phyloP scores from a whole-genome alignment of 2,797 vertebrate genomes.

The Sebastes aleutianus region DNA sequence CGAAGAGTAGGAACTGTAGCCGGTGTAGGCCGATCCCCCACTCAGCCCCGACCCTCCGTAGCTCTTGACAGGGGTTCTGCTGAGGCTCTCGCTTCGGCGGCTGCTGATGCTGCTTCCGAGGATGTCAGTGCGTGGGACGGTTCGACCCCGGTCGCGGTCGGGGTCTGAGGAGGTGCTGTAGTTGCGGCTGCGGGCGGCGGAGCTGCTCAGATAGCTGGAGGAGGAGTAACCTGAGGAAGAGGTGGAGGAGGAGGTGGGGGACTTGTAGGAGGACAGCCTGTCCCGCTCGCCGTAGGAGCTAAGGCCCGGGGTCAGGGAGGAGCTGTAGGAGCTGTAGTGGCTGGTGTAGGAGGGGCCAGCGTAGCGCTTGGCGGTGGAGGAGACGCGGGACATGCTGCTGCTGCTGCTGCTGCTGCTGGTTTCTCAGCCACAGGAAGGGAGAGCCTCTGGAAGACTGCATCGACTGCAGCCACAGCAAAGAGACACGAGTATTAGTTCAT shows the following conservation, averaged over 20 bases:
- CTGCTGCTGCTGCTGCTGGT: slow-evolving; percentile 51
- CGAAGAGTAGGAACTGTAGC: slow-evolving; percentile 74
- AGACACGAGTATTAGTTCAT: slow-evolving; percentile 54
- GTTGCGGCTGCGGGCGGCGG: slow-evolving; percentile 74
- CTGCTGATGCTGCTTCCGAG: slow-evolving; percentile 73
- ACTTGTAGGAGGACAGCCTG: slow-evolving; percentile 87
- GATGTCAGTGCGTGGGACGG: slow-evolving; percentile 85
- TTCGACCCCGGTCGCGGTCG: slow-evolving; percentile 83
- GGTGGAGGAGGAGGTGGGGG: slow-evolving; percentile 82
- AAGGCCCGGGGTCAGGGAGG: slow-evolving; percentile 87
- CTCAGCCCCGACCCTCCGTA: slow-evolving; percentile 82
- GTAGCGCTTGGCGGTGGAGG: slow-evolving; percentile 94
- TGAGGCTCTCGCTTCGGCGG: slow-evolving; percentile 84
- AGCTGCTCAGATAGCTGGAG: slow-evolving; percentile 84
- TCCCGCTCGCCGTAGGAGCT: slow-evolving; percentile 84
- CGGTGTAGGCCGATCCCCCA: slow-evolving; percentile 83
- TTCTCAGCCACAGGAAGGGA: slow-evolving; percentile 79
- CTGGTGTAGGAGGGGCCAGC: slow-evolving; percentile 88
- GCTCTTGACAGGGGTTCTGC: slow-evolving; percentile 81
- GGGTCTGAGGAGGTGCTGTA: slow-evolving; percentile 84
- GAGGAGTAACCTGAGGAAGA: slow-evolving; percentile 86
- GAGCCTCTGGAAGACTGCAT: slow-evolving; percentile 85
- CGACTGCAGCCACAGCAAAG: slow-evolving; percentile 81
- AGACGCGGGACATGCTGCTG: slow-evolving; percentile 90
- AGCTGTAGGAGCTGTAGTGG: slow-evolving; percentile 88